A percentile compares a stretch with the other conserved stretches of the same genome.
Evolutionary conservation across 2,888 invertebrate species (phyloP).

Genomic region (Caradrina clavipalpis): DNA sequence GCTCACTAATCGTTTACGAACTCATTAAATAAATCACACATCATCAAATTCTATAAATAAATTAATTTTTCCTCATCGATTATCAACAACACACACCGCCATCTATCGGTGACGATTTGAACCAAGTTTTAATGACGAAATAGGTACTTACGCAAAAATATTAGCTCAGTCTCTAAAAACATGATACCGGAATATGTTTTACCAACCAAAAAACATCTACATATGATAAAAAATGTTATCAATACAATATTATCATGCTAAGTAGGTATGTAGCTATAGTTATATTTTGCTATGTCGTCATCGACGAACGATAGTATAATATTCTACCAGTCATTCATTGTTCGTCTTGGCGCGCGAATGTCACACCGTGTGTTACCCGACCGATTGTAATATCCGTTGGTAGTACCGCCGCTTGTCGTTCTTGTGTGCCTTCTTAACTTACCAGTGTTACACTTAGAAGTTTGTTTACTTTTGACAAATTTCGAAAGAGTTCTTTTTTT

Average conservation of each 20-base stretch:
- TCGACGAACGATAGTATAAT: background rate
- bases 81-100: constrained; percentile 18
- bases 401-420: constrained; percentile 1
- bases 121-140: constrained; percentile 4
- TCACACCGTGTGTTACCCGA: constrained; percentile 43
- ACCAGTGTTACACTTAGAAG: constrained; percentile 27
- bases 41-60: background rate
- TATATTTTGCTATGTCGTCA: constrained; percentile 53
- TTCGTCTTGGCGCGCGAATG: constrained; percentile 40
- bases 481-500: constrained; percentile 20
- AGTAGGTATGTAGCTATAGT: background rate
- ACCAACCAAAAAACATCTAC: constrained; percentile 39
- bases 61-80: constrained; percentile 33
- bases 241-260: constrained; percentile 36
- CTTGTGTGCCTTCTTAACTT: constrained; percentile 24
- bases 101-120: constrained; percentile 7
- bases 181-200: constrained; percentile 23
- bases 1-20: too few relatives aligned
- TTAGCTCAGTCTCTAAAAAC: constrained; percentile 7
- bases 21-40: too few relatives aligned
- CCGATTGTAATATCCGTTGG: constrained; percentile 49
- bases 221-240: constrained; percentile 53
- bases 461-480: constrained; percentile 50
- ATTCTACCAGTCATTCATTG: constrained; percentile 45
- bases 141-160: background rate